Conservation (phyloP, 2,797 vertebrate species). For the Aselliscus stoliczkanus region DNA sequence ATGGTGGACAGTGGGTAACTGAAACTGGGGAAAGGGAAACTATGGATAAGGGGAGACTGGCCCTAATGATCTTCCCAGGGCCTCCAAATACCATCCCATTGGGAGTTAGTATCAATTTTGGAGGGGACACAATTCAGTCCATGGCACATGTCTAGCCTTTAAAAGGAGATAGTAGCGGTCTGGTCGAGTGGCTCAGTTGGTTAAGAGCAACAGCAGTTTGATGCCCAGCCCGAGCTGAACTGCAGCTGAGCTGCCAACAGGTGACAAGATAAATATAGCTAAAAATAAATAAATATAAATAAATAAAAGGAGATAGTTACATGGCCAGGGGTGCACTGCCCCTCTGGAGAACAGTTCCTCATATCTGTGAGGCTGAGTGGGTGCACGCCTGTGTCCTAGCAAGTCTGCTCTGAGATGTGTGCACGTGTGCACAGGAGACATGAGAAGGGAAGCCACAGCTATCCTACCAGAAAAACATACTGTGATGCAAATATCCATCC, state of each 20-base stretch:
- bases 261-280: no score
- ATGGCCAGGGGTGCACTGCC: accelerated
- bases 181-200: no score
- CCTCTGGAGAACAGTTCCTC: background rate
- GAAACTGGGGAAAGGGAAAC: background rate
- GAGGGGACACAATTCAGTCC: background rate
- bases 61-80: background rate
- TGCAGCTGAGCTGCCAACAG: no score
- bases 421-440: no score
- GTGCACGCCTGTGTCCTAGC: accelerated
- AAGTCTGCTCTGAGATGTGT: background rate
- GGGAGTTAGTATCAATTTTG: background rate
- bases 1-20: background rate
- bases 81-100: background rate
- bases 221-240: no score
- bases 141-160: background rate
- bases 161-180: background rate
- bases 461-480: background rate
- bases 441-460: no score
- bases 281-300: no score
- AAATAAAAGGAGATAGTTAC: background rate
- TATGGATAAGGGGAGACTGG: background rate
- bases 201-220: no score
- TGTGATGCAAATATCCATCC: no score
- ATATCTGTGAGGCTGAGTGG: background rate